These are phyloP conservation scores for Bubo scandiacus DNA, from an alignment of 2,113 vertebrate species.

Conservation along the genomic window DNA sequence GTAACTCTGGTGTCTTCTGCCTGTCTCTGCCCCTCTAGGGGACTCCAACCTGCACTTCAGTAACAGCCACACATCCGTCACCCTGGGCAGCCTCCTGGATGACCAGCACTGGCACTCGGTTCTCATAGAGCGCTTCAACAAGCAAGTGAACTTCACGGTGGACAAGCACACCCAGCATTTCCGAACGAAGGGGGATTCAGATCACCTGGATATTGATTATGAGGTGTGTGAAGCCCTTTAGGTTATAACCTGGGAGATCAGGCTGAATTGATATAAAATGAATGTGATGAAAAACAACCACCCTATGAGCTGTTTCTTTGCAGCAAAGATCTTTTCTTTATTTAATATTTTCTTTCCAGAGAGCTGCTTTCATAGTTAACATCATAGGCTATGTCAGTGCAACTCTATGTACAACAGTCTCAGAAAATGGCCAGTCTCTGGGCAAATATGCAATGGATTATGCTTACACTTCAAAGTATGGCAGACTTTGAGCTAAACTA, in stretches of 20 bases:
- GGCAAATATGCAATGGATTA: neutral
- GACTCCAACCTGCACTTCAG: conserved; percentile 84
- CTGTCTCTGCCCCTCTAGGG: conserved; percentile 71
- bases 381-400: neutral
- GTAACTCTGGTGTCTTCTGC: conserved; percentile 2
- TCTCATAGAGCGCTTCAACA: conserved; percentile 93
- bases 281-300: neutral
- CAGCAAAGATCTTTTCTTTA: neutral
- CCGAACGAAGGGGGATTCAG: conserved; percentile 86
- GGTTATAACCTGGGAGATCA: neutral
- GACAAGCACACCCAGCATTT: conserved; percentile 91
- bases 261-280: neutral
- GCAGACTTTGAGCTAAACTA: neutral
- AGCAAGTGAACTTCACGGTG: conserved; percentile 94
- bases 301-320: neutral
- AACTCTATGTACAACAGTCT: neutral
- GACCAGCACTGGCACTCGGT: conserved; percentile 97
- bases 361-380: neutral
- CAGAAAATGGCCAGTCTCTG: neutral
- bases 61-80: conserved; percentile 76
- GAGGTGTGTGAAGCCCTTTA: conserved; percentile 80
- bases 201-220: conserved; percentile 95
- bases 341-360: neutral
- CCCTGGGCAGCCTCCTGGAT: conserved; percentile 91
- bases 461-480: neutral